These are phyloP conservation scores for Protomyctophum bolini DNA, from an alignment of 2,113 vertebrate genomes.

Conservation along the genomic window DNA sequence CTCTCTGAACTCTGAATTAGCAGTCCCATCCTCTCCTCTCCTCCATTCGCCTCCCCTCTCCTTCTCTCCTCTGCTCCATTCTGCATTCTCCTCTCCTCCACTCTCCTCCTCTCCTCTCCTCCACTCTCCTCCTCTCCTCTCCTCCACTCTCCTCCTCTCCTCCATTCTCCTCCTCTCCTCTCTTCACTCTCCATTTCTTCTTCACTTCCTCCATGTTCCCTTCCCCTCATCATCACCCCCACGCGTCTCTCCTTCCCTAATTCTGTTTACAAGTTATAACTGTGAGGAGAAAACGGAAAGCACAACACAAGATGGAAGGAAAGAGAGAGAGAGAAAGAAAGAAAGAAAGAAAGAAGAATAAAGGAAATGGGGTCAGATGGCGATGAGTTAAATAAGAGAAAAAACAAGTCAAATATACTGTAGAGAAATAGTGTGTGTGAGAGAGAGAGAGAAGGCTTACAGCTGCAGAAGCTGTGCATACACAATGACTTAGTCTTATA, in stretches of 20 bases:
- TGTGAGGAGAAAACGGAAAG: neutral
- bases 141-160: conserved; percentile 9
- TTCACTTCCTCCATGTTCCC: no score
- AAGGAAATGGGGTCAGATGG: no score
- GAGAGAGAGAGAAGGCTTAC: neutral
- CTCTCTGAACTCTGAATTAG: conserved; percentile 71
- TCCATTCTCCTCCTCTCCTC: neutral
- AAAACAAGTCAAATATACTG: no score
- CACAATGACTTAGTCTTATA: no score
- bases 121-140: conserved; percentile 27
- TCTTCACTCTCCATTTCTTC: no score
- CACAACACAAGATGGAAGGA: neutral
- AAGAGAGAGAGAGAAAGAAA: neutral
- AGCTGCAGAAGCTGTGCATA: no score
- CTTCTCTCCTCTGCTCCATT: conserved; percentile 24
- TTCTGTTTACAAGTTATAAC: neutral
- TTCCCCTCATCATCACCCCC: neutral
- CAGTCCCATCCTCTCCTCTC: conserved; percentile 41
- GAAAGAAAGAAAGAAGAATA: neutral
- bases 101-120: neutral
- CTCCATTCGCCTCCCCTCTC: conserved; percentile 33
- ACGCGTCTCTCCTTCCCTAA: no score
- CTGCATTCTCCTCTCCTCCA: conserved; percentile 24
- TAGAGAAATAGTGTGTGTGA: neutral
- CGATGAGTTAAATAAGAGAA: no score